Base-by-base conservation (phyloP, 2,888 invertebrate species). In the Molanna angustata region DNA sequence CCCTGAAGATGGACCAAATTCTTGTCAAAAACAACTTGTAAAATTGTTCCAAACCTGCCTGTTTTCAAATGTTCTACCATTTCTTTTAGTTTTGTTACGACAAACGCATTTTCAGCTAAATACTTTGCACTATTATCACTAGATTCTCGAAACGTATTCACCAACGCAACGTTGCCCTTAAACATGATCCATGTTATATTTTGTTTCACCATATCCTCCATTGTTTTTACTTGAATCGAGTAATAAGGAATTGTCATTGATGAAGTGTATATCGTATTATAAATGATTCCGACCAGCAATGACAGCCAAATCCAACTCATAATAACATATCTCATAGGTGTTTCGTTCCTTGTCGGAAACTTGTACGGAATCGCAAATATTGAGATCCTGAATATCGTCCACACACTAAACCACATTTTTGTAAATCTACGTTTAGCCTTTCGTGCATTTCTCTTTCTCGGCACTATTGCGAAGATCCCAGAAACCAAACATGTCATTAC, bases 21-120 rank as follows among this genome's bases (percentile, higher is more conserved):
- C 27, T 52, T 47, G 9, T 48, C 47, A 4, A 46, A 41, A 18
- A 52, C 31, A n/a, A 52, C 37, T 43, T 52, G 32, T n/a, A 52
- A 37, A 18, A 52, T 35, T 6, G 42, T 22, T 20, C 47, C 52
- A 16, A 33, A 45, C 7, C 31, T 18, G 14, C 32, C 27, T 1
- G 44, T 17, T 40, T 48, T n/a, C 9, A 27, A 4, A n/a, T 21
- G 19, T 13, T 33, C 49, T 11, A 27, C 7, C 4, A 1, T 22
- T 39, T 45, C 31, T n/a, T 22, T 14, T 4, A 21, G 18, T 2
- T 27, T 20, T 20, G 17, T 37, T 16, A 27, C 31, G 1, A 39
- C 22, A 14, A 43, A 16, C 1, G 33, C 33, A 16, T 18, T 9
- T 19, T 42, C 19, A 2, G 43, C 41, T 4, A 41, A n/a, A 6